Conservation (phyloP, 2,113 vertebrate genomes). For the Ochotona princeps region DNA sequence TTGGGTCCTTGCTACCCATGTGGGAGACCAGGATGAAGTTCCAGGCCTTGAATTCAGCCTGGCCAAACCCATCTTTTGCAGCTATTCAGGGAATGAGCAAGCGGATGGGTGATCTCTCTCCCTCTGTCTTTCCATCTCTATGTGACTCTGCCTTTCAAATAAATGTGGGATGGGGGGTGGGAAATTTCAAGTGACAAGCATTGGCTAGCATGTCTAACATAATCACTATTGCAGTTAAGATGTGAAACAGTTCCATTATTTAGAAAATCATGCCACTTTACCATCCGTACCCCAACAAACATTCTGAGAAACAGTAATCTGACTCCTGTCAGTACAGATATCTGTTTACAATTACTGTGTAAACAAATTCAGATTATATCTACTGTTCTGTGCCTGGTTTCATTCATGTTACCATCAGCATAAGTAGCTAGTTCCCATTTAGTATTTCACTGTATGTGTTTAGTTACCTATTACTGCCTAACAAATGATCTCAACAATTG, state of each 20-base stretch:
- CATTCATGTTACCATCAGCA: background rate
- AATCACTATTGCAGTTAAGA: background rate
- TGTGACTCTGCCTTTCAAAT: no score
- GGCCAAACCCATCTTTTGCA: no score
- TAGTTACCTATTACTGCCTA: constrained; percentile 9
- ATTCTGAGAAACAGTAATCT: background rate
- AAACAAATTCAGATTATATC: background rate
- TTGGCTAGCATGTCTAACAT: background rate
- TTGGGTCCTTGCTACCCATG: no score
- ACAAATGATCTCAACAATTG: constrained; percentile 8
- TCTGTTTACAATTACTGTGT: background rate
- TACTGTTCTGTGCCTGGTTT: background rate
- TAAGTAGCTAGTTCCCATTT: background rate
- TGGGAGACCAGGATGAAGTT: no score
- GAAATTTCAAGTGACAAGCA: background rate
- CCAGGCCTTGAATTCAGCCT: no score
- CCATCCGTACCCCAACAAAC: background rate
- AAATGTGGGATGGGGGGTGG: no score
- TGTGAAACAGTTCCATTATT: background rate
- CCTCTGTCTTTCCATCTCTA: no score
- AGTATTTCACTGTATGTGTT: background rate
- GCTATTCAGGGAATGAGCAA: no score
- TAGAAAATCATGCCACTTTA: constrained; percentile 20
- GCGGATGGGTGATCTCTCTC: no score
- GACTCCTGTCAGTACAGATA: background rate